A percentile compares a stretch with the other conserved stretches of the same genome.
These are phyloP conservation scores for Adoxophyes honmai DNA, from an alignment of 1,140 invertebrate genomes.

Conservation along the genomic window DNA sequence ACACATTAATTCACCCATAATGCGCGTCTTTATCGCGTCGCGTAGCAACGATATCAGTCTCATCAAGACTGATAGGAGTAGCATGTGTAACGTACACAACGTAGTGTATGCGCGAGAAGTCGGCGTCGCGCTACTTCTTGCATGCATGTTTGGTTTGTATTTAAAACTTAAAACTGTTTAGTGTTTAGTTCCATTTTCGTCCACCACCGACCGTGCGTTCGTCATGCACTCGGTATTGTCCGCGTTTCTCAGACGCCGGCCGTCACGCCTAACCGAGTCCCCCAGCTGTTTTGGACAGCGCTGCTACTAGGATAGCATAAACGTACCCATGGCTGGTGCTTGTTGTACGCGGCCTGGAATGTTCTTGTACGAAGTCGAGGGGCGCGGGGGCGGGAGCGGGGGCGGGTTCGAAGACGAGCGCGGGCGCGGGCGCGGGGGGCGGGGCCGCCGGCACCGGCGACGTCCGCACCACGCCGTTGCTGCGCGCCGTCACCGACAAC, in stretches of 20 bases:
- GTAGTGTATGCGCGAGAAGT: no score
- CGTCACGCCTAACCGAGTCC: constrained; percentile 23
- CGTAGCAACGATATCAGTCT: no score
- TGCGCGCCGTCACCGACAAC: constrained; percentile 50
- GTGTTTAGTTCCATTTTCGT: no score
- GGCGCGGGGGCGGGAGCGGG: constrained; percentile 28
- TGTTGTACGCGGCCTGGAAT: constrained; percentile 67
- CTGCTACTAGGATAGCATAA: constrained; percentile 53
- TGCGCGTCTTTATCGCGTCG: no score
- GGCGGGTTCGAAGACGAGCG: constrained; percentile 28
- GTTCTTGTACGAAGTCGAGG: constrained; percentile 70
- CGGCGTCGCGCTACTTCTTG: no score
- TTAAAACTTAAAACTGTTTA: no score
- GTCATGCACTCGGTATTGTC: neutral
- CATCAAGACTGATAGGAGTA: no score
- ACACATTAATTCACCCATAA: no score
- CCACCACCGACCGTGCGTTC: no score
- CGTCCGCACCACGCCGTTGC: constrained; percentile 53
- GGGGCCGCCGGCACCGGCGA: constrained; percentile 42
- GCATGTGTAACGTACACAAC: no score
- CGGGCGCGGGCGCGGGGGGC: constrained; percentile 28
- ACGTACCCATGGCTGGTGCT: constrained; percentile 64
- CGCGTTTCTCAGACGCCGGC: neutral
- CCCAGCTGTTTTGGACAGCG: constrained; percentile 60
- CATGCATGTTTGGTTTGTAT: no score